Base-by-base conservation (phyloP, 2,797 vertebrate genomes). In the Typhlichthys subterraneus region DNA sequence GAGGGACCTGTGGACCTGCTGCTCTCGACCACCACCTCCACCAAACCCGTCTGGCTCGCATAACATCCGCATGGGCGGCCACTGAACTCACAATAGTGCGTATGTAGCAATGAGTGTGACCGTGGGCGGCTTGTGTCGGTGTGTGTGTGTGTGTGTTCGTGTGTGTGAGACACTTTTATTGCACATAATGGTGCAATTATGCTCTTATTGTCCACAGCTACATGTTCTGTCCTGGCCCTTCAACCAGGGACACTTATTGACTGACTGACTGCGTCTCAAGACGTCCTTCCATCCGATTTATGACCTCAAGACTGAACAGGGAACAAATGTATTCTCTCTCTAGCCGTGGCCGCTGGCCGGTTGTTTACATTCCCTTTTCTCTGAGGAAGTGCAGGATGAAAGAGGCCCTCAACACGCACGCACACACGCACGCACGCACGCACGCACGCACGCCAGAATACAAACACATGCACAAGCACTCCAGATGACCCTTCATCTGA, bases 351-450 rank as follows among this genome's bases (percentile, higher is more conserved):
- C 19, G 0, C 0, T 17, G 87, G 93, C 23, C 95, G 95, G 87
- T 84, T 96, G 95, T 97, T 98, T 98, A 97, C 95, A 95, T 91
- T 96, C 92, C 92, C 91, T 38, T 90, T 89, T 88, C 85, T 92
- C 93, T 94, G 94, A 96, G 94, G 94, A 96, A 96, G 91, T 89
- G 86, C 91, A 86, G 92, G 93, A 95, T 94, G 92, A 95, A 96
- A 95, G 92, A 85, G 88, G 91, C 89, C 88, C 91, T 91, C 86
- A 88, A 80, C 77, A 48, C 57, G 33, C 23, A 56, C 60, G n/a
- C 15, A 17, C 15, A 17, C 15, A 17, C 15, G 15, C 15, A 17
- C 15, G 68, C 61, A 62, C 55, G 59, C 70, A 89, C 83, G 83
- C 86, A 81, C 89, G 55, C 45, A 31, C 51, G 54, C 61, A 52